Evolutionary conservation across 2,888 invertebrate genomes (phyloP).

Genomic region (Arrhopalites spinosus): DNA sequence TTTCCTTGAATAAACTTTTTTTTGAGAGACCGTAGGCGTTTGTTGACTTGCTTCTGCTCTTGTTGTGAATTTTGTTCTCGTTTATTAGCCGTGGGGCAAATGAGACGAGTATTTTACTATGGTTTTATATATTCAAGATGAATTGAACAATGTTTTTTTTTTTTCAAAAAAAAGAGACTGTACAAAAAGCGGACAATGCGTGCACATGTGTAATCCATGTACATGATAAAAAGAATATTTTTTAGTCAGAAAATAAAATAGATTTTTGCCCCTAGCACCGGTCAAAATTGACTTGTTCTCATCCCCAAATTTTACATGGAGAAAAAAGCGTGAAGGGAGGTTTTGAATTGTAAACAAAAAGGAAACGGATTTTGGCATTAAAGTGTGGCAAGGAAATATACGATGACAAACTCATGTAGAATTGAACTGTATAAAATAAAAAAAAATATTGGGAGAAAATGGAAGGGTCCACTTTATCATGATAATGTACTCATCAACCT

Average conservation of each 20-base stretch:
- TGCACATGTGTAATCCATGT: too few species aligned
- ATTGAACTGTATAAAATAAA: slow-evolving; percentile 4
- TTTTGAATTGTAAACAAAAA: not conserved
- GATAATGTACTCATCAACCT: slow-evolving; percentile 36
- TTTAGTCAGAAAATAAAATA: slow-evolving; percentile 23
- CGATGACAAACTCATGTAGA: too few species aligned
- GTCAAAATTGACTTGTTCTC: slow-evolving; percentile 9
- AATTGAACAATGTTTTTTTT: too few species aligned
- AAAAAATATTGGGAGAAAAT: not conserved
- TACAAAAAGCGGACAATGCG: too few species aligned
- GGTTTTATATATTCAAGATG: too few species aligned
- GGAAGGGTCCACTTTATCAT: slow-evolving; percentile 31
- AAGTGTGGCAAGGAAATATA: not conserved
- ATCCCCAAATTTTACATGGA: not conserved
- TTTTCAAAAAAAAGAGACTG: too few species aligned
- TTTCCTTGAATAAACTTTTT: too few species aligned
- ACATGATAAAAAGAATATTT: too few species aligned
- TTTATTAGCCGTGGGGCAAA: not conserved
- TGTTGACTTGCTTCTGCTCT: not conserved
- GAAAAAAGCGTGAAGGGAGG: not conserved
- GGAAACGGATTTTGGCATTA: not conserved
- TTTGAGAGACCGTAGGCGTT: too few species aligned
- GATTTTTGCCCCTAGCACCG: slow-evolving; percentile 24
- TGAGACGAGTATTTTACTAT: too few species aligned
- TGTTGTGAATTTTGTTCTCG: not conserved